These are phyloP conservation scores for Zaprionus camerounensis DNA, from an alignment of 1,140 invertebrate species.

Conservation along the genomic window DNA sequence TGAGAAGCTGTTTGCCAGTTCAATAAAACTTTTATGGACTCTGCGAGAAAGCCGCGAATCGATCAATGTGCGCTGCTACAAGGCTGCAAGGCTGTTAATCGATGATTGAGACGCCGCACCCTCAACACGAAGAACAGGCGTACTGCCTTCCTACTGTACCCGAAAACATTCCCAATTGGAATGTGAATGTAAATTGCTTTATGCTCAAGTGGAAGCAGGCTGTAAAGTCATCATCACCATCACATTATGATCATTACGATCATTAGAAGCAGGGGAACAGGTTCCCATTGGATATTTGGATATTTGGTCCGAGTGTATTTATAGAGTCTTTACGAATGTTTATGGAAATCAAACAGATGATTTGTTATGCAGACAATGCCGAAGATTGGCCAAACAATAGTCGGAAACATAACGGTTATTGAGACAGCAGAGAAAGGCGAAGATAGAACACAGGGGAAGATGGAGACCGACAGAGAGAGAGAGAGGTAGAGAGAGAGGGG, in stretches of 20 bases:
- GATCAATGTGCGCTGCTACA: constrained; percentile 26
- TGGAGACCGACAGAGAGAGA: neutral
- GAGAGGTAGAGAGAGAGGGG: neutral
- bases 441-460: neutral
- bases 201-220: neutral
- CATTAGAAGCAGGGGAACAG: neutral
- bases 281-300: constrained; percentile 9
- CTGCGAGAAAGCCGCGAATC: constrained; percentile 31
- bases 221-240: neutral
- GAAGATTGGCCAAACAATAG: neutral
- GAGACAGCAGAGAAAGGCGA: neutral
- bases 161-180: neutral
- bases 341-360: constrained; percentile 3
- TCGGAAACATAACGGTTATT: neutral
- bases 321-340: constrained; percentile 4
- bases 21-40: constrained; percentile 22
- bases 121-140: neutral
- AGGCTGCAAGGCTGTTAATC: neutral
- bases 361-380: neutral
- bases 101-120: constrained; percentile 15
- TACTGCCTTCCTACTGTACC: too few relatives aligned
- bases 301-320: neutral
- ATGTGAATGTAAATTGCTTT: constrained; percentile 7
- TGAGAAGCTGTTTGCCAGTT: neutral
- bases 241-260: neutral